These are phyloP conservation scores for Tinamus major DNA, from an alignment of 2,797 vertebrate genomes.

Conservation along the genomic window DNA sequence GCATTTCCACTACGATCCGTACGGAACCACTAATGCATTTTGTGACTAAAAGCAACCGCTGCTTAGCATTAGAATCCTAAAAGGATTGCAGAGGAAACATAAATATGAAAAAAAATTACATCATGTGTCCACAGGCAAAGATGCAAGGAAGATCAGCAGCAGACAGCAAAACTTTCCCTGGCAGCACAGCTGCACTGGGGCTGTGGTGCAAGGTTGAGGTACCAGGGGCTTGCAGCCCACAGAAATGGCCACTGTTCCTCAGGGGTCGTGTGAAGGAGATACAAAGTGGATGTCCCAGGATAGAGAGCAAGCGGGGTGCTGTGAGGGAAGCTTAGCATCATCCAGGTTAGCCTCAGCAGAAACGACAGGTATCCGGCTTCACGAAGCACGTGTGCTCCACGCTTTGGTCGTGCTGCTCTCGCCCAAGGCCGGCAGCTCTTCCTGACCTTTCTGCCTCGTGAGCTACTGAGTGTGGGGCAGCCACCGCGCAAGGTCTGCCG, in stretches of 20 bases:
- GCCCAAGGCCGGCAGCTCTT: background rate
- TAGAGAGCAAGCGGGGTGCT: background rate
- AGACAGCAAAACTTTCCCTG: background rate
- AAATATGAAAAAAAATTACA: background rate
- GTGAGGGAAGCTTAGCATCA: background rate
- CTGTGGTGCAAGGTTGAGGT: background rate
- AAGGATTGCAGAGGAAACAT: background rate
- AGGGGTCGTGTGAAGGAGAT: fast-evolving
- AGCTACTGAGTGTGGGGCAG: background rate
- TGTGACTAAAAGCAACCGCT: constrained; percentile 20
- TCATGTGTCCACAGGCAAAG: background rate
- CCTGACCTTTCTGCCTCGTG: background rate
- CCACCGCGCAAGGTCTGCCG: fast-evolving
- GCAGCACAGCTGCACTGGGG: background rate
- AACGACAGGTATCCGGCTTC: background rate
- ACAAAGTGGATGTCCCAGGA: background rate
- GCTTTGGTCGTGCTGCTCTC: background rate
- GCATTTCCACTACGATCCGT: background rate
- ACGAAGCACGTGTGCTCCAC: fast-evolving
- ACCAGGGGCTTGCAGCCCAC: background rate
- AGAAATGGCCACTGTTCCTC: background rate
- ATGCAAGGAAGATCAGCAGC: background rate
- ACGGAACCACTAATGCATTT: constrained; percentile 33
- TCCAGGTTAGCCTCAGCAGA: background rate
- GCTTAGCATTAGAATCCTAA: constrained; percentile 14